Evolutionary conservation across 2,888 invertebrate genomes (phyloP).

Genomic region (Branchellion lobata): DNA sequence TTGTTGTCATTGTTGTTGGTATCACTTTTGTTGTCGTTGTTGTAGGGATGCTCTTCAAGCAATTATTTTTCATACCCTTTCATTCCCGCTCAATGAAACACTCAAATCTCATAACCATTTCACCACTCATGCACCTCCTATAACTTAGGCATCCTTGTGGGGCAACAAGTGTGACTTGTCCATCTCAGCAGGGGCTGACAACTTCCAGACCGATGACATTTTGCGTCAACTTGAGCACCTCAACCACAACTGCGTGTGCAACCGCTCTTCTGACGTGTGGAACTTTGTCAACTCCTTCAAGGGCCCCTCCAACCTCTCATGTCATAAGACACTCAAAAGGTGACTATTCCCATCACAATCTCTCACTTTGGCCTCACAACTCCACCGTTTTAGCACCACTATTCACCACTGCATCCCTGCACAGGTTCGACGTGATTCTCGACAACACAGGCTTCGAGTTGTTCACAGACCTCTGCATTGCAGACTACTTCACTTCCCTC

Average conservation of each 20-base stretch:
- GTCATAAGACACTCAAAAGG: not conserved
- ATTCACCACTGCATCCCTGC: not conserved
- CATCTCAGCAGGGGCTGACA: conserved; percentile 72
- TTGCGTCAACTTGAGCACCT: conserved; percentile 67
- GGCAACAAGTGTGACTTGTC: conserved; percentile 92
- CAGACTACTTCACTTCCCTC: conserved; percentile 71
- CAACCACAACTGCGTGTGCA: conserved; percentile 68
- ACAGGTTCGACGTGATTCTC: conserved; percentile 67
- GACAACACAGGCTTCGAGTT: conserved; percentile 94
- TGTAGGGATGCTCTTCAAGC: no score
- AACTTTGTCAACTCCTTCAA: conserved; percentile 54
- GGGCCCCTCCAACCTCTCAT: not conserved
- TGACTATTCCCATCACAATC: no score
- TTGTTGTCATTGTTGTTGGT: no score
- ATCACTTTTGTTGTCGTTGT: no score
- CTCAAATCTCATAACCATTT: no score
- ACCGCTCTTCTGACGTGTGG: conserved; percentile 69
- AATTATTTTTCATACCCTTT: no score
- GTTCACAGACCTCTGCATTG: conserved; percentile 82
- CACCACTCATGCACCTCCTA: no score
- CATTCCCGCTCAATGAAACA: no score
- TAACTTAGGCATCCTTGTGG: conserved; percentile 78
- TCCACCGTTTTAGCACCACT: no score
- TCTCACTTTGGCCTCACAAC: no score
- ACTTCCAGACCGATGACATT: conserved; percentile 67